Percentiles rank a stretch among this genome's conserved stretches.
Conservation (phyloP, 37 sponge, comb jelly and placozoan species). For the Spongilla lacustris region DNA sequence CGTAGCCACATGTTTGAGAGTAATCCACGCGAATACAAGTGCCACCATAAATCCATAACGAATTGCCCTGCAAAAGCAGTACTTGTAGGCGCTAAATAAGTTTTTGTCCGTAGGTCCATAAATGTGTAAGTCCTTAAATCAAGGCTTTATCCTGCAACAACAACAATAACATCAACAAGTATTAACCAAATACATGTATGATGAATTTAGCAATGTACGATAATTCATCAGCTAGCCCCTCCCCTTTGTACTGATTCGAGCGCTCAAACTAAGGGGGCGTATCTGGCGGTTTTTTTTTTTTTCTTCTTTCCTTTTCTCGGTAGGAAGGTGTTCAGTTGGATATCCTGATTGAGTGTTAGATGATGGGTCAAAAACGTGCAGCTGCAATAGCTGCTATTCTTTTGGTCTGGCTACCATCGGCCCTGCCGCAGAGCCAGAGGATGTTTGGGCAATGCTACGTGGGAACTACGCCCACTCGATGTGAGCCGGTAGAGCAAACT, state of each 20-base stretch:
- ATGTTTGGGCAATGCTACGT: constrained; percentile 4
- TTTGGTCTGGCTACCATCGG: background rate
- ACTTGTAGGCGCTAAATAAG: too few species aligned
- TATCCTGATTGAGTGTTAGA: background rate
- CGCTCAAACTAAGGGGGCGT: background rate
- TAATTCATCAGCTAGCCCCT: background rate
- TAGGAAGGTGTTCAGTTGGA: background rate
- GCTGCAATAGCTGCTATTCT: background rate
- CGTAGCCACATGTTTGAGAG: too few species aligned
- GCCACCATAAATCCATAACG: too few species aligned
- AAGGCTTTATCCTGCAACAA: background rate
- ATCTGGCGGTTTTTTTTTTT: background rate
- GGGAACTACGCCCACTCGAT: constrained; percentile 28
- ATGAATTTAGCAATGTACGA: too few species aligned
- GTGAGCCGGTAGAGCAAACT: constrained; percentile 32
- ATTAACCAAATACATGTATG: too few species aligned
- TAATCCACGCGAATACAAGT: too few species aligned
- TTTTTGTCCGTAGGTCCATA: too few species aligned
- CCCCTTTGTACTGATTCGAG: background rate
- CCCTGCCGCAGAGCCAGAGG: background rate
- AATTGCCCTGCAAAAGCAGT: too few species aligned
- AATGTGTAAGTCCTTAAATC: too few species aligned
- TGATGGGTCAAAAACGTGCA: background rate
- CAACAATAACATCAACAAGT: background rate
- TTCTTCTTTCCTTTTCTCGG: background rate